Conservation (phyloP, 92 coral and sea anemone species). For the Umimayanthus chanpuru region DNA sequence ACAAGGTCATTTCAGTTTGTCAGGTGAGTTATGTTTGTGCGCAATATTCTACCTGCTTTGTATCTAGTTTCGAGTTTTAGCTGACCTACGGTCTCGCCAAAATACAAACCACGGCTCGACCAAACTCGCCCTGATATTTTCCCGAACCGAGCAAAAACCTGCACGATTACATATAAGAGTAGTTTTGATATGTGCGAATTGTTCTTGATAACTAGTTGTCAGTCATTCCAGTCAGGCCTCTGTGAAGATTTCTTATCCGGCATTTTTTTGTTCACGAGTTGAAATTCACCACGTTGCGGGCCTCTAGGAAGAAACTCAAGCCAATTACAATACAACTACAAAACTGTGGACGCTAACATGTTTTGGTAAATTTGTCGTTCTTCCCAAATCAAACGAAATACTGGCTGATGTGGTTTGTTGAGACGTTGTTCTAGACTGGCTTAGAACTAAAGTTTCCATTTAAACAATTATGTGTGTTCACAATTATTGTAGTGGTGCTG, state of each 20-base stretch:
- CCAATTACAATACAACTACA: not conserved
- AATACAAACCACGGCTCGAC: no score
- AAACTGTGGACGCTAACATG: not conserved
- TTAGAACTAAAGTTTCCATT: no score
- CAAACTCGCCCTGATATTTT: no score
- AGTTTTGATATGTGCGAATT: no score
- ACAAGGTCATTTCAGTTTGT: constrained; percentile 97
- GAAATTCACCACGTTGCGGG: not conserved
- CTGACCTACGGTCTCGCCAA: not conserved
- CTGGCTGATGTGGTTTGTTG: not conserved
- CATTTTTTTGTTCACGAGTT: no score
- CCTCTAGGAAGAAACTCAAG: not conserved
- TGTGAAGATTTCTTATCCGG: not conserved
- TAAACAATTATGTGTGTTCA: no score
- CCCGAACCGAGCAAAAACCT: no score
- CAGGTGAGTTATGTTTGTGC: constrained; percentile 59
- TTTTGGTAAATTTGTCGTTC: not conserved
- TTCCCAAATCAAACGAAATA: not conserved
- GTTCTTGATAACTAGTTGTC: no score
- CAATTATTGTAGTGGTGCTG: no score
- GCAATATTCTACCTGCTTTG: no score
- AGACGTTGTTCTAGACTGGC: no score
- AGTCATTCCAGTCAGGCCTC: not conserved
- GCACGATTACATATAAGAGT: no score
- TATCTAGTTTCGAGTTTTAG: not conserved